Conservation (phyloP, 2,113 vertebrate genomes). For the Apaloderma vittatum region DNA sequence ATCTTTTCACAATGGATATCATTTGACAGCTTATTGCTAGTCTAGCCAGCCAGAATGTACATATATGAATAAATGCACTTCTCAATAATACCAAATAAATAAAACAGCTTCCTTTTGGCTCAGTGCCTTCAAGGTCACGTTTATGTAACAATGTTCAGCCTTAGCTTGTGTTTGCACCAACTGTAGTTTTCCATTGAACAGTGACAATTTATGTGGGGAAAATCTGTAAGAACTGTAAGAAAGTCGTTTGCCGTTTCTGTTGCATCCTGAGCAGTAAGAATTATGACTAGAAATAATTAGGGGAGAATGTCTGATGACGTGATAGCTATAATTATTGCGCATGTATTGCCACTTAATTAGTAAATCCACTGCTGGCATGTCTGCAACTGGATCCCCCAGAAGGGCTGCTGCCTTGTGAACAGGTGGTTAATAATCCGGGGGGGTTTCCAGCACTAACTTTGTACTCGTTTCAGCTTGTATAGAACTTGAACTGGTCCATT, state of each 20-base stretch:
- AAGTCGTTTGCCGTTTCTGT: background rate
- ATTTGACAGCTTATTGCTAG: background rate
- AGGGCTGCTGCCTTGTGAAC: background rate
- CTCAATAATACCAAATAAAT: background rate
- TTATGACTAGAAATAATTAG: background rate
- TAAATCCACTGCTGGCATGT: background rate
- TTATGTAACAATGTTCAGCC: background rate
- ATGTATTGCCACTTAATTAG: constrained; percentile 46
- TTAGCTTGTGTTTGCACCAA: rapidly evolving
- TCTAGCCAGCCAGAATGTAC: background rate
- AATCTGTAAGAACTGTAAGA: background rate
- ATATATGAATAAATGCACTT: background rate
- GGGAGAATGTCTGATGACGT: background rate
- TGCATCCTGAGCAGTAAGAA: background rate
- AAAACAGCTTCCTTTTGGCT: background rate
- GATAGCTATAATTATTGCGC: constrained; percentile 40
- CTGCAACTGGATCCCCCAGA: background rate
- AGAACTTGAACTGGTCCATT: background rate
- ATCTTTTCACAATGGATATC: background rate
- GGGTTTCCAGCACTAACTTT: background rate
- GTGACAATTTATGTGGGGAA: background rate
- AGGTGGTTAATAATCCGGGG: background rate
- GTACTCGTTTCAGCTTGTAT: background rate
- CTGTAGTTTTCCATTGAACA: background rate
- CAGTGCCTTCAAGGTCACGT: background rate